Conservation (phyloP, 2,113 vertebrate genomes). For the Platycercus adscitus region DNA sequence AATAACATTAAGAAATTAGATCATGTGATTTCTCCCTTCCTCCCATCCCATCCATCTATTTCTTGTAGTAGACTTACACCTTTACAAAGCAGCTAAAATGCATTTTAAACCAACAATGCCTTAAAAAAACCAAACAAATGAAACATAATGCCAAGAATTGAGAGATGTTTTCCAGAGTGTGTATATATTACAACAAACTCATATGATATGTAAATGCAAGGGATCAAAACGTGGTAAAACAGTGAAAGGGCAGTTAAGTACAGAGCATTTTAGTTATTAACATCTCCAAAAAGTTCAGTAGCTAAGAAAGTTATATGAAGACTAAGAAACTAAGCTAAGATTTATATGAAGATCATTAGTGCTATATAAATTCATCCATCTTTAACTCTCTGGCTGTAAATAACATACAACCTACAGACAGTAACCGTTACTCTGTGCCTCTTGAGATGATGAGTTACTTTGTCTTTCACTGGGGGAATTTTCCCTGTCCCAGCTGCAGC, state of each 20-base stretch:
- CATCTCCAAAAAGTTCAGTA: not conserved
- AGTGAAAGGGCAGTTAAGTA: not conserved
- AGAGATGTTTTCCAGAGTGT: not conserved
- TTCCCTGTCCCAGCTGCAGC: not conserved
- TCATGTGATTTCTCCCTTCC: not conserved
- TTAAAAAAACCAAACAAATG: too few species aligned
- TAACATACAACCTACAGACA: not conserved
- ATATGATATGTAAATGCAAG: not conserved
- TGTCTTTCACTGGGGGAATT: not conserved
- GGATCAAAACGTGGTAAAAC: not conserved
- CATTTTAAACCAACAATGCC: not conserved
- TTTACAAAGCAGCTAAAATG: not conserved
- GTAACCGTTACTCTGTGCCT: not conserved
- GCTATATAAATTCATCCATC: not conserved
- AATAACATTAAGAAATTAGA: not conserved
- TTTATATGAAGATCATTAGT: not conserved
- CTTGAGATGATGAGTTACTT: constrained; percentile 1
- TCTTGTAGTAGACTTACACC: not conserved
- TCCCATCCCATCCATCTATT: not conserved
- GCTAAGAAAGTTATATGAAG: not conserved
- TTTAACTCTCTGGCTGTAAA: not conserved
- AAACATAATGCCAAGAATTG: not conserved
- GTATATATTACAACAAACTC: not conserved
- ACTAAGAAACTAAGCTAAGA: not conserved
- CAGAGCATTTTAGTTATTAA: not conserved